Conservation (phyloP, 1,140 invertebrate genomes). For the Meloidogyne chitwoodi region DNA sequence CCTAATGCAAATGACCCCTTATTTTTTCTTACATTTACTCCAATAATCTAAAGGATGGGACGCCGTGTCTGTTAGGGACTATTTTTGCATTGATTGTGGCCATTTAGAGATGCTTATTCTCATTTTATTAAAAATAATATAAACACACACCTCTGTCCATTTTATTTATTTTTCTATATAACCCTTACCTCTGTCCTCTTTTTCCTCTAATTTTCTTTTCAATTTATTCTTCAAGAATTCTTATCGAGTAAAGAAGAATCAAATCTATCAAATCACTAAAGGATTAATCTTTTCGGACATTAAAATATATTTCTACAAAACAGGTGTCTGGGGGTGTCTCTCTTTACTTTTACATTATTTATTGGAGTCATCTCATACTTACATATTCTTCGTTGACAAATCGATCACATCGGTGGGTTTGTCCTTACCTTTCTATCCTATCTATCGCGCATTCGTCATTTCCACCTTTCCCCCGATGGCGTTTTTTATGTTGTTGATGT, state of each 20-base stretch:
- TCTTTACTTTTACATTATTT: neutral
- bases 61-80: neutral
- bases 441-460: constrained; percentile 1
- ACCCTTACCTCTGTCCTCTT: neutral
- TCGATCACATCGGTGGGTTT: neutral
- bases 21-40: neutral
- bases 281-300: neutral
- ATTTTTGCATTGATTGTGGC: neutral
- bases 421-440: neutral
- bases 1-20: neutral
- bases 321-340: neutral
- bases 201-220: neutral
- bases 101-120: neutral
- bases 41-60: neutral
- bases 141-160: neutral
- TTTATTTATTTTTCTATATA: neutral
- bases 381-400: neutral
- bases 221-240: neutral
- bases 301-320: neutral
- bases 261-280: neutral
- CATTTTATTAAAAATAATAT: neutral
- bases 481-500: neutral
- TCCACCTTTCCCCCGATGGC: neutral
- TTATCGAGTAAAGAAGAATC: neutral
- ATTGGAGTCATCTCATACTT: neutral